Evolutionary conservation across 2,113 vertebrate species (phyloP), one percentile per base, ranked within the genome.

Genomic region (Hiodon tergisus): DNA sequence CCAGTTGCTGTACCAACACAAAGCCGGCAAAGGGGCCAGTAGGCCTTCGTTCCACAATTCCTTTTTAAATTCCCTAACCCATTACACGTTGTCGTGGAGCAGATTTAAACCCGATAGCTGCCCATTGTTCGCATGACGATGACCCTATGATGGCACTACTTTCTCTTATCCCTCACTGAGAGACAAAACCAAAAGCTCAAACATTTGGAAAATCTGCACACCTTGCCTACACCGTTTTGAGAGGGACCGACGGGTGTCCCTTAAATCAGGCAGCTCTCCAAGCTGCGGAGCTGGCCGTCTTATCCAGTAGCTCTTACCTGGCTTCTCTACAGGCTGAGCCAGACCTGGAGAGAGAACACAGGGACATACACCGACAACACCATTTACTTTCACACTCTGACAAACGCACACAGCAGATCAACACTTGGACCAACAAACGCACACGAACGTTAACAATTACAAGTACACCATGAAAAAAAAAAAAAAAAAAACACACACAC

Each of bases 71-170:
- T 57, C 52, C 46, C 58, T 51, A 5, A 51, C 14, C 71, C 66
- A 51, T 59, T 67, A 72, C 46, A 67, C n/a, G 48, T 69, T 69
- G 50, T 53, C 59, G 57, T 72, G 46, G 46, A 76, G 75, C n/a
- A 65, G 79, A 74, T 79, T 69, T 79, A 76, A 79, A 81, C 76
- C 76, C 68, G 62, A 81, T 69, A 73, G 78, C 68, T 46, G 55
- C 51, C 76, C 75, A 74, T 53, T 76, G 67, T 69, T 50, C 53
- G n/a, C 16, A 63, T 51, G 70, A 60, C 58, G 61, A 58, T 31
- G 31, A 31, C 31, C 31, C 31, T 31, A 1, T 31, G 31, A 0
- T 31, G 5, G 57, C 46, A 63, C 13, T 76, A 4, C 9, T 4
- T 14, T 14, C 59, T 14, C 7, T 60, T 2, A 60, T 8, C 8